Percentiles rank a stretch among this genome's conserved stretches.
phyloP scores from a whole-genome alignment of 2,888 invertebrate genomes.

The Argyresthia albistria region DNA sequence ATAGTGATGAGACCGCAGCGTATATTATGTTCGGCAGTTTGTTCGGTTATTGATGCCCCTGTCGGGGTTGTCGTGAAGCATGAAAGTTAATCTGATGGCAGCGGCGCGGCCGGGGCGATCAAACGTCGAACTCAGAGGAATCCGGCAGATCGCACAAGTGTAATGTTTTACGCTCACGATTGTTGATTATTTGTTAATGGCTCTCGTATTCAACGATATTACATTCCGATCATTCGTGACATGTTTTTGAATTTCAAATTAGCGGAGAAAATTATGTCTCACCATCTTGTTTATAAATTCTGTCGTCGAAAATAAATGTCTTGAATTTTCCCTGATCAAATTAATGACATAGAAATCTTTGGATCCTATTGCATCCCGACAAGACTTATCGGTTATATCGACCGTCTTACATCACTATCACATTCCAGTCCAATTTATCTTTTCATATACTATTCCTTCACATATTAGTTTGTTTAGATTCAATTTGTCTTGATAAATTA shows the following conservation, averaged over 20 bases:
- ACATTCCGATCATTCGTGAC: conserved; percentile 12
- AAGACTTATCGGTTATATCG: too few species aligned
- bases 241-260: conserved; percentile 8
- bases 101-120: conserved; percentile 22
- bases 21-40: conserved; percentile 49
- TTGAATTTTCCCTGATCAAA: too few species aligned
- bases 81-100: conserved; percentile 25
- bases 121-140: conserved; percentile 25
- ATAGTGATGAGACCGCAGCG: conserved; percentile 42
- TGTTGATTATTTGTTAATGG: conserved; percentile 54
- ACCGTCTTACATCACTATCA: too few species aligned
- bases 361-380: too few species aligned
- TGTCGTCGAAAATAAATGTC: neutral
- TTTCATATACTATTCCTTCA: too few species aligned
- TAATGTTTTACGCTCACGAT: conserved; percentile 63
- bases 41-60: conserved; percentile 38
- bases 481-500: too few species aligned
- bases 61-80: conserved; percentile 19
- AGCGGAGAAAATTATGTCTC: conserved; percentile 1
- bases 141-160: conserved; percentile 44
- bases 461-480: too few species aligned
- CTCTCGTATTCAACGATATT: conserved; percentile 41
- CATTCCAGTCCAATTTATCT: too few species aligned
- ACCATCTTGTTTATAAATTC: conserved; percentile 2
- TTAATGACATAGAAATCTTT: too few species aligned